Evolutionary conservation across 2,113 vertebrate genomes (phyloP), one percentile per base, ranked within the genome.

Genomic region (Ophiodon elongatus): DNA sequence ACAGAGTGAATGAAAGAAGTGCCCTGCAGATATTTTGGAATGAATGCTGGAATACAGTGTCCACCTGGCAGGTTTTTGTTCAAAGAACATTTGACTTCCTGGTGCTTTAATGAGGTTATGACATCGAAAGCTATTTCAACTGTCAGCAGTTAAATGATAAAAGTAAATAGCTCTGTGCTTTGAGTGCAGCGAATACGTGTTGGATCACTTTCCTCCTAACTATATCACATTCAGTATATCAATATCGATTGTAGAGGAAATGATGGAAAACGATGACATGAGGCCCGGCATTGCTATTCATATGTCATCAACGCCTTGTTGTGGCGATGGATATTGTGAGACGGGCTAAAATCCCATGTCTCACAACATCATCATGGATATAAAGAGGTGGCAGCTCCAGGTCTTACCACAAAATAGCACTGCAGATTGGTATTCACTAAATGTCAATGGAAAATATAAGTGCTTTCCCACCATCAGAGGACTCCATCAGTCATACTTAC

Each of bases 381-480:
- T 74, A 71, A 88, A 85, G 68, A 71, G n/a, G 72, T 27, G 39
- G 54, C 11, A 62, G 69, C 78, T 72, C 23, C 57, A 65, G 78
- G 56, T 73, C 31, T 87, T 74, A 39, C 41, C 69, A 72, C 31
- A 70, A 82, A 91, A 93, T 85, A 76, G 65, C 70, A 83, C 69
- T 63, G 66, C 68, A 81, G 88, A 85, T 80, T 87, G 84, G 63
- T 79, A 82, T 88, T 92, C 87, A 84, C 73, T 54, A 91, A 89
- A 86, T 65, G 70, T 90, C 89, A 92, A 78, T 68, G 80, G 69
- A 84, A 87, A 76, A 65, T 45, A 80, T 68, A 88, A 84, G 79
- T 64, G 81, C 77, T 86, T 90, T 89, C 65, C 80, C 41, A 47
- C 37, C 29, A 9, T 54, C 75, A 74, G 64, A 23, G 7, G 83